These are phyloP conservation scores for Tetragnatha versicolor DNA, from an alignment of 1,140 invertebrate genomes.

Conservation along the genomic window DNA sequence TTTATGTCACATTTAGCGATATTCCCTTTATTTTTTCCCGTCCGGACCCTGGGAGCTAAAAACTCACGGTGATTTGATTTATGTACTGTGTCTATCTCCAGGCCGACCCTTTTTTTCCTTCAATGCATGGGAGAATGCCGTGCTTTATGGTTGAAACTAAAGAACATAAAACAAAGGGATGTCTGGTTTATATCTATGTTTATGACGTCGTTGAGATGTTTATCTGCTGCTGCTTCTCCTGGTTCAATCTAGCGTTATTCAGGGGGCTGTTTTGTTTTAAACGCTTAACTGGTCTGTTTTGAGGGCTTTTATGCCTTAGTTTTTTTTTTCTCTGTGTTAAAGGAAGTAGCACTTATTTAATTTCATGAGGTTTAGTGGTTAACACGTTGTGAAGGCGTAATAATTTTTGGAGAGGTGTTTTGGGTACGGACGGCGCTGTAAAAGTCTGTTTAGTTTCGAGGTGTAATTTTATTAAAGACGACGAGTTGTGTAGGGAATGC, in stretches of 20 bases:
- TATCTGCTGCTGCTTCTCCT: slow-evolving; percentile 7
- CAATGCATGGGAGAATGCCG: background rate
- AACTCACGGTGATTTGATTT: slow-evolving; percentile 45
- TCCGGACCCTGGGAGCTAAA: slow-evolving; percentile 16
- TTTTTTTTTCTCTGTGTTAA: too few relatives aligned
- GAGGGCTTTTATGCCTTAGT: too few relatives aligned
- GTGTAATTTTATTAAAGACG: too few relatives aligned
- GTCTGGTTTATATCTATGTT: slow-evolving; percentile 53
- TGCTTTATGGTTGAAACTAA: slow-evolving; percentile 49
- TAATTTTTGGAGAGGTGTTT: too few relatives aligned
- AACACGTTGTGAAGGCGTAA: too few relatives aligned
- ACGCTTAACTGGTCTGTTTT: too few relatives aligned
- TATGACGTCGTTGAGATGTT: slow-evolving; percentile 50
- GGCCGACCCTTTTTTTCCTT: slow-evolving; percentile 10
- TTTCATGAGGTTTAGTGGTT: too few relatives aligned
- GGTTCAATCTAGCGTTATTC: background rate
- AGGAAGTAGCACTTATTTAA: too few relatives aligned
- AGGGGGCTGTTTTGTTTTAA: too few relatives aligned
- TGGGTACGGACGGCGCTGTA: too few relatives aligned
- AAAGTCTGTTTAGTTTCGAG: too few relatives aligned
- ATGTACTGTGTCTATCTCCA: slow-evolving; percentile 36
- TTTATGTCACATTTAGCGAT: slow-evolving; percentile 52
- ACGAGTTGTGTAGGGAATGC: too few relatives aligned
- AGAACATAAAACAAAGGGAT: slow-evolving; percentile 47
- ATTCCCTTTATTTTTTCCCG: slow-evolving; percentile 19